Evolutionary conservation across 2,888 invertebrate species (phyloP), one percentile per base, ranked within the genome.

Genomic region (Oegoconia quadripuncta): DNA sequence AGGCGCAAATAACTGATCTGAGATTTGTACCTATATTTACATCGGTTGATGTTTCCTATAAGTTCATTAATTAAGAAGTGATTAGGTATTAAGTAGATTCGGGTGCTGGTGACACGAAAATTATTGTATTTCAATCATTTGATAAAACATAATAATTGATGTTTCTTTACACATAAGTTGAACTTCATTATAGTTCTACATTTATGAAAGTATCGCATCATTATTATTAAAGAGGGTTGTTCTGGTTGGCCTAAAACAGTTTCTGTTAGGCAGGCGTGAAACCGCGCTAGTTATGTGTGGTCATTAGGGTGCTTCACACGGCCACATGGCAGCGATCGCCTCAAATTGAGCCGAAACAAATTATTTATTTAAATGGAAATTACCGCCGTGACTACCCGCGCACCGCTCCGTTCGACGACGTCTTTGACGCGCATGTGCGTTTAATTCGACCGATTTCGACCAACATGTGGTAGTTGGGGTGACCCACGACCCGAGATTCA

Each of bases 291-390:
- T 84, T 82, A 81, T 55, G 67, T 52, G 52, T 60, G 70, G 70
- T 74, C 82, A 82, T 84, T 83, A 82, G 69, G 64, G 53, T 58
- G 63, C 60, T 66, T 61, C 67, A 65, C 65, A 68, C 64, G 60
- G 59, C 82, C 83, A 82, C 81, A 82, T 84, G 86, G 72, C 68
- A 52, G 58, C 55, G 61, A 60, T 55, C 58, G 54, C 53, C 59
- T 67, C 64, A 74, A 82, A 81, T 81, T 75, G 80, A 72, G 64
- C 74, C 78, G 76, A 71, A 74, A 74, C 76, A 72, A 83, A 87
- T 87, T 81, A 84, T 83, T 83, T 82, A 83, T 84, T 86, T 83
- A 84, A 79, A 86, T 77, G 81, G 71, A 78, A 80, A 82, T 82
- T 79, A 77, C 65, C 64, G 65, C 48, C 65, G 66, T 65, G 70